A percentile compares a stretch with the other conserved stretches of the same genome.
Conservation (phyloP, 2,113 vertebrate species). For the Pituophis catenifer region DNA sequence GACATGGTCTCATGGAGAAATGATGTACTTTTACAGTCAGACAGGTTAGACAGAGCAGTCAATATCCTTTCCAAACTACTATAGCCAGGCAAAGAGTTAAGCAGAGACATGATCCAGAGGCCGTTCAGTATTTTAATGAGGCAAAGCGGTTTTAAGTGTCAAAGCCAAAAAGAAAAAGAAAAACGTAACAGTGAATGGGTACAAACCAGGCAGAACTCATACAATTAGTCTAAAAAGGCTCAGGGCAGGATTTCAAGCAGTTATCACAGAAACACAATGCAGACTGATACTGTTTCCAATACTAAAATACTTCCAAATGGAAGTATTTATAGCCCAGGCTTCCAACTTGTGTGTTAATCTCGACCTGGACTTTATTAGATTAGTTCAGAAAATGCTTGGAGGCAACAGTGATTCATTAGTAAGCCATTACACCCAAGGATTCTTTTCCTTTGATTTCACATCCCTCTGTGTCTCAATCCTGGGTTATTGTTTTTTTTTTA, state of each 20-base stretch:
- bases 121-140: neutral
- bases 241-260: neutral
- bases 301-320: neutral
- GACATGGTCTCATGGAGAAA: neutral
- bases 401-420: neutral
- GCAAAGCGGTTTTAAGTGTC: neutral
- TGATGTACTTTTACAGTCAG: neutral
- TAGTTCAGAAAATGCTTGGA: neutral
- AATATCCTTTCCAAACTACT: neutral
- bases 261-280: neutral
- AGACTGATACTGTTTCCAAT: neutral
- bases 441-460: neutral
- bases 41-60: neutral
- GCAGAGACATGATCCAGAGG: neutral
- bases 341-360: neutral
- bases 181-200: neutral
- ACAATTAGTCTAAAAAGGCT: neutral
- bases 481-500: neutral
- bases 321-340: neutral
- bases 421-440: neutral
- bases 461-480: neutral
- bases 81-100: neutral
- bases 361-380: neutral
- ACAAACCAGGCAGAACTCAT: neutral
- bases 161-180: neutral